Evolutionary conservation across 2,113 vertebrate species (phyloP).

Genomic region (Tragelaphus scriptus): DNA sequence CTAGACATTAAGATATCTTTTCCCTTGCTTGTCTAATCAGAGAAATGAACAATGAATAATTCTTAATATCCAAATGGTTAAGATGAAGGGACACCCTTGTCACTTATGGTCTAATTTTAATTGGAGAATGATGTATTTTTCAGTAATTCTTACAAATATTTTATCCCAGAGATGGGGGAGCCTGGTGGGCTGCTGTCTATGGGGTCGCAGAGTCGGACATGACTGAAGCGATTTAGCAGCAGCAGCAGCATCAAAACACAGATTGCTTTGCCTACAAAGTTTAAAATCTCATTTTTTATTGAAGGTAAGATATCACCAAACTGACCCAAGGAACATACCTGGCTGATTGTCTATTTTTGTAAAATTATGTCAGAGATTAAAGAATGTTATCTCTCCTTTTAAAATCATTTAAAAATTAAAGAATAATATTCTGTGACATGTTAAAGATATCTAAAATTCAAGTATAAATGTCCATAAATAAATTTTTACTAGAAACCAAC

Average conservation of each 20-base stretch:
- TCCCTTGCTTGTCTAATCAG: no score
- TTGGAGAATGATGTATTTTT: no score
- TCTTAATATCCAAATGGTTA: no score
- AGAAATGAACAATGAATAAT: no score
- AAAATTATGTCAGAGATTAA: background rate
- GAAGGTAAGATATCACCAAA: background rate
- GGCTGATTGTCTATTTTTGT: background rate
- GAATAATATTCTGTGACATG: background rate
- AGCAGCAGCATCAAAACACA: background rate
- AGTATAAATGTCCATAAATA: background rate
- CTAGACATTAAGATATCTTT: no score
- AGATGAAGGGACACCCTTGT: no score
- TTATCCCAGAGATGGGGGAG: no score
- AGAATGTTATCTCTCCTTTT: background rate
- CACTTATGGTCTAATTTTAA: no score
- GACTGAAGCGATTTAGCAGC: no score
- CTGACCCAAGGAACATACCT: background rate
- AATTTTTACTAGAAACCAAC: background rate
- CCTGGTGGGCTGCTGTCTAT: no score
- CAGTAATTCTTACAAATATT: no score
- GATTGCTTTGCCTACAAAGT: background rate
- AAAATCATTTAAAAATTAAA: background rate
- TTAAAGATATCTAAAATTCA: background rate
- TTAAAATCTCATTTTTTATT: background rate
- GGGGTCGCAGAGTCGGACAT: fast-evolving